phyloP scores from a whole-genome alignment of 2,888 invertebrate species.

The Aplocera efformata region DNA sequence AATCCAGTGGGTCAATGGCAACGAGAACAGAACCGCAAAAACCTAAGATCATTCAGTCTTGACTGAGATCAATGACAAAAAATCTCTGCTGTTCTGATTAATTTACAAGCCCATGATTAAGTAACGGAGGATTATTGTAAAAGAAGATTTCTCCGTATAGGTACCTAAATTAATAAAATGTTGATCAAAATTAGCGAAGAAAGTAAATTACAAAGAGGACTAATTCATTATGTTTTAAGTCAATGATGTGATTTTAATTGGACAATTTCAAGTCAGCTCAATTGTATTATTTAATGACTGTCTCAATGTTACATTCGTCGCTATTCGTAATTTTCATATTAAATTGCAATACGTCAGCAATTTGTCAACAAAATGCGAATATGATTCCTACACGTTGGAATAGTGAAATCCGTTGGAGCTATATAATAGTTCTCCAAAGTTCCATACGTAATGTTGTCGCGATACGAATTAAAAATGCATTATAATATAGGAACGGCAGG shows the following conservation, averaged over 20 bases:
- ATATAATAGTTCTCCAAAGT: neutral
- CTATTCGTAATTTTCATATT: conserved; percentile 18
- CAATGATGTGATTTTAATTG: conserved; percentile 50
- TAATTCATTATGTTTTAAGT: conserved; percentile 38
- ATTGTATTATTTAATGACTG: conserved; percentile 29
- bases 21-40: conserved; percentile 40
- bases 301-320: conserved; percentile 27
- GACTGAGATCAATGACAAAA: conserved; percentile 42
- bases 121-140: conserved; percentile 36
- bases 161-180: conserved; percentile 35
- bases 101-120: conserved; percentile 33
- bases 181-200: conserved; percentile 43
- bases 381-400: neutral
- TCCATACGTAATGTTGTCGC: neutral
- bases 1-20: conserved; percentile 64
- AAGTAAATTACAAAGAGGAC: conserved; percentile 42
- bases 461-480: conserved; percentile 17
- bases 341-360: conserved; percentile 22
- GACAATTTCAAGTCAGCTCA: conserved; percentile 29
- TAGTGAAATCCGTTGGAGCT: no score
- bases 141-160: conserved; percentile 32
- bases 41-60: conserved; percentile 43
- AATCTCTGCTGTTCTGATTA: conserved; percentile 43
- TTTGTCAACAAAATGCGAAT: conserved; percentile 17
- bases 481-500: conserved; percentile 31